Conservation (phyloP, 2,888 invertebrate species). For the Meteorus colon region DNA sequence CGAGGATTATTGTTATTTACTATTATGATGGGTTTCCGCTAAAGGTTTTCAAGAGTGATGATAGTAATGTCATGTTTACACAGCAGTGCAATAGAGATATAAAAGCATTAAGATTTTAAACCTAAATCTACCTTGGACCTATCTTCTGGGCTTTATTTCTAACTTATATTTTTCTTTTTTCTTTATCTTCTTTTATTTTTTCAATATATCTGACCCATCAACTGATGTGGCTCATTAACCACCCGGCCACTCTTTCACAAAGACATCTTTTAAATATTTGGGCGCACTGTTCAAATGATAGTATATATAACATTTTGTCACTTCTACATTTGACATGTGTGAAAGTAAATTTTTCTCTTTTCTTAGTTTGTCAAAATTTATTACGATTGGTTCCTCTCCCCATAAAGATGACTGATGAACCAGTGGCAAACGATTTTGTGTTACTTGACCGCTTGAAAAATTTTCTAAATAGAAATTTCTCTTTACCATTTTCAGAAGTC, state of each 20-base stretch:
- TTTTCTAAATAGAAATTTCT: too few species aligned
- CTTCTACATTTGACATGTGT: background rate
- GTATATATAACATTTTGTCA: background rate
- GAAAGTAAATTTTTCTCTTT: background rate
- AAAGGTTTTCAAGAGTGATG: too few species aligned
- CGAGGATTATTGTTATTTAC: constrained; percentile 9
- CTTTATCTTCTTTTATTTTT: background rate
- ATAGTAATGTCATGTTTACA: background rate
- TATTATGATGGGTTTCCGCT: constrained; percentile 31
- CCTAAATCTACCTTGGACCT: background rate
- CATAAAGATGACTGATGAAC: too few species aligned
- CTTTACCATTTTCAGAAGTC: too few species aligned
- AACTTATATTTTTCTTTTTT: background rate
- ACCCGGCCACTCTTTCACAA: constrained; percentile 44
- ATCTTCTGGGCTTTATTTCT: background rate
- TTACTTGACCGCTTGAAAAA: too few species aligned
- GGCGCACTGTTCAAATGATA: background rate
- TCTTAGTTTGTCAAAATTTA: too few species aligned
- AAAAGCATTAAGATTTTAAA: constrained; percentile 57
- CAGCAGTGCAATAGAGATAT: constrained; percentile 58
- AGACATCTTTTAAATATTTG: constrained; percentile 25
- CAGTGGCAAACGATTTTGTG: too few species aligned
- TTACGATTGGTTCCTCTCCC: too few species aligned
- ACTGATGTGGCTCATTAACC: constrained; percentile 49
- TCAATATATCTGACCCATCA: background rate